Base-by-base conservation (phyloP, 2,797 vertebrate genomes). In the Sebastes kiyomatsui region DNA sequence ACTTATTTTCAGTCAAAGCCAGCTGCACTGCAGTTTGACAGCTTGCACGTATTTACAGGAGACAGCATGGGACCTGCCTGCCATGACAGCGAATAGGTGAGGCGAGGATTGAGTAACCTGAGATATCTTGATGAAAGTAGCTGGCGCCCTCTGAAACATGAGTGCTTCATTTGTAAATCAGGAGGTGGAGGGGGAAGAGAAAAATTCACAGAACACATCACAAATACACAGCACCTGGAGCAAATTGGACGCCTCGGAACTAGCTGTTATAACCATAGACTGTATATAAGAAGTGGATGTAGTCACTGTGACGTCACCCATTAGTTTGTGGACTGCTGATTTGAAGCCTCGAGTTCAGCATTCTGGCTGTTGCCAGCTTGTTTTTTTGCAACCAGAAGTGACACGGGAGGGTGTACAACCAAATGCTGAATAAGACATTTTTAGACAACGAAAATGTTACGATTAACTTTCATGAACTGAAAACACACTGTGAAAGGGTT, bases 81-180 rank as follows among this genome's bases (percentile, higher is more conserved):
- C 70, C 49, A 56, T 77, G 58, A 61, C 82, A 77, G 74, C 4
- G 6, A 70, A 80, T 27, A 67, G 75, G 62, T 61, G 71, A 83
- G 72, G 62, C 54, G 69, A 78, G 56, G 72, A 82, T 67, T 33
- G 68, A 83, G 32, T 77, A 75, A 85, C 76, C 73, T 1, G 18
- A 77, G 82, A 88, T 73, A 77, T 88, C 76, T 70, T 75, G 88
- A 84, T 85, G 74, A 87, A 80, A 82, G 69, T 28, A 65, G 38
- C 79, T 38, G 72, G 52, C 46, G 14, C 78, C 74, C 22, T 67
- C 49, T 65, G 33, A 85, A 82, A 88, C 82, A 81, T 25, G 72
- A 88, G 84, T 79, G 81, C 71, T 64, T 35, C 7, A 38, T 42
- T 65, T 42, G 33, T 23, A 38, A 65, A 42, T 65, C 14, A 42